Evolutionary conservation across 2,888 invertebrate genomes (phyloP).

Genomic region (Heliconius sara): DNA sequence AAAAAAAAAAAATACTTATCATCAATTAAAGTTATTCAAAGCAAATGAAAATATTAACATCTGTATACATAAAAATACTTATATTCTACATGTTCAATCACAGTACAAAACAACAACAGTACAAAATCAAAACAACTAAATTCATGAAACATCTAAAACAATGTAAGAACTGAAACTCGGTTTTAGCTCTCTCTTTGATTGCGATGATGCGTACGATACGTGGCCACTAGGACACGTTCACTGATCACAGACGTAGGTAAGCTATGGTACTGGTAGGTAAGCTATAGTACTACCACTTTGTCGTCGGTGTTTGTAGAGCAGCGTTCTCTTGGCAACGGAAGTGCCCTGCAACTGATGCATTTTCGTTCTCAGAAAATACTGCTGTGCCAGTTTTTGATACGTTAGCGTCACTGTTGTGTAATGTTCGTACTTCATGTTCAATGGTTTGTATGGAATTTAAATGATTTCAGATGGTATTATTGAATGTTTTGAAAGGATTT

Average conservation of each 20-base stretch:
- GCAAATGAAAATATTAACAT: too few relatives aligned
- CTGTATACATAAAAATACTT: too few relatives aligned
- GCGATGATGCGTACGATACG: conserved; percentile 49
- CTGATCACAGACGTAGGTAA: conserved; percentile 26
- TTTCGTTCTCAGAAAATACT: conserved; percentile 40
- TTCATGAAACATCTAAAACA: neutral
- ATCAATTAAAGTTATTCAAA: too few relatives aligned
- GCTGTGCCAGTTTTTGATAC: conserved; percentile 36
- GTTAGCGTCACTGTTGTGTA: conserved; percentile 9
- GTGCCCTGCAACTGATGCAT: conserved; percentile 41
- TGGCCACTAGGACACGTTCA: conserved; percentile 50
- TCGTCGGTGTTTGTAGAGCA: conserved; percentile 34
- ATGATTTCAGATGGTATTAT: neutral
- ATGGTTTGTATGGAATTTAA: conserved; percentile 13
- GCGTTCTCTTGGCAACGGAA: conserved; percentile 37
- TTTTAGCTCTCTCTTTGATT: conserved; percentile 52
- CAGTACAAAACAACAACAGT: neutral
- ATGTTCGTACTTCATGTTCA: conserved; percentile 10
- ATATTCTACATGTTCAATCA: neutral
- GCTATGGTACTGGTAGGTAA: neutral
- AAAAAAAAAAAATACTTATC: too few relatives aligned
- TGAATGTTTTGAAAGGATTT: neutral
- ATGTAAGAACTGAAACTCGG: neutral
- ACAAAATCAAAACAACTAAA: neutral
- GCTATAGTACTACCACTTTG: conserved; percentile 17